phyloP scores from a whole-genome alignment of 2,888 invertebrate species.

The Folsomia manolachei region DNA sequence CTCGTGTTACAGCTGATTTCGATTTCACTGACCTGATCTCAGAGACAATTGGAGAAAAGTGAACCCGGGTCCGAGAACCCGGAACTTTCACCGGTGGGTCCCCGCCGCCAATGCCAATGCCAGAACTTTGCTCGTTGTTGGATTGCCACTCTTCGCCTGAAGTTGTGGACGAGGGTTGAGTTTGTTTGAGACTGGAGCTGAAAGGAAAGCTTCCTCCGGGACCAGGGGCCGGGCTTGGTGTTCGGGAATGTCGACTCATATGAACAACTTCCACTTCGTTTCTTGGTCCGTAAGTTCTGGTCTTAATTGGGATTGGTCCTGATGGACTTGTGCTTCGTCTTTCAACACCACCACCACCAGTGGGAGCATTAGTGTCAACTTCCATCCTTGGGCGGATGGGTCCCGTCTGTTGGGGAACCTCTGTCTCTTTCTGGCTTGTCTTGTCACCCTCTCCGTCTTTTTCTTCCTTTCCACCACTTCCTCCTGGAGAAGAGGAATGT shows the following conservation, averaged over 20 bases:
- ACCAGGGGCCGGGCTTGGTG: constrained; percentile 47
- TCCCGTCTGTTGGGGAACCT: not conserved
- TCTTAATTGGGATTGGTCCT: constrained; percentile 38
- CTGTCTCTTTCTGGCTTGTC: too few relatives aligned
- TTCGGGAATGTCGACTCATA: constrained; percentile 48
- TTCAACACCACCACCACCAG: constrained; percentile 16
- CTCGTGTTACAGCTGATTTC: not conserved
- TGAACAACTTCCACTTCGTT: constrained; percentile 50
- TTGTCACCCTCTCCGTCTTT: constrained; percentile 3
- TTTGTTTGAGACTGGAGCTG: constrained; percentile 21
- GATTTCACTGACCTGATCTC: constrained; percentile 42
- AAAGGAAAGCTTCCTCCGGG: constrained; percentile 27
- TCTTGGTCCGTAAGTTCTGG: constrained; percentile 45
- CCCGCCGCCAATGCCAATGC: not conserved
- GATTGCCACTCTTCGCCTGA: not conserved
- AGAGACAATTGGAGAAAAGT: constrained; percentile 49
- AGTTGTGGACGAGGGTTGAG: constrained; percentile 25
- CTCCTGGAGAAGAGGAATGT: not conserved
- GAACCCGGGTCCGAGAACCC: constrained; percentile 45
- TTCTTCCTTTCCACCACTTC: not conserved
- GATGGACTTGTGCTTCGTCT: constrained; percentile 29
- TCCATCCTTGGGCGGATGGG: constrained; percentile 1
- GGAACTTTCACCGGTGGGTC: constrained; percentile 35
- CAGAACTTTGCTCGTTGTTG: constrained; percentile 2
- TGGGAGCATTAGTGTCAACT: constrained; percentile 3